phyloP scores from a whole-genome alignment of 2,113 vertebrate species.

The Collichthys lucidus region DNA sequence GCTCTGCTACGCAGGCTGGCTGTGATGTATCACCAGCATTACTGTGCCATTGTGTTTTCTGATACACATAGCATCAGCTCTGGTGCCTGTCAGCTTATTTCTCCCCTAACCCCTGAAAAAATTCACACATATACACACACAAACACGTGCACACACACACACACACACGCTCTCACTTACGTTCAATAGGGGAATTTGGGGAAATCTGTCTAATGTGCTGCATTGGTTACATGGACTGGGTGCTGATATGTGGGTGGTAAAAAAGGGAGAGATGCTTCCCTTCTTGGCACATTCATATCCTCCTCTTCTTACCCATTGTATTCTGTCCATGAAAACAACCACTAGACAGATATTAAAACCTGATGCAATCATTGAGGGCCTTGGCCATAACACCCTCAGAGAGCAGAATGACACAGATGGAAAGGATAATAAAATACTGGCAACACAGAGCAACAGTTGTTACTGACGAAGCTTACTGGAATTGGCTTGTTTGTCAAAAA shows the following conservation, averaged over 20 bases:
- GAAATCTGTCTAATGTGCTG: slow-evolving; percentile 37
- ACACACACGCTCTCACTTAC: neutral
- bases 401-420: slow-evolving; percentile 45
- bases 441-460: slow-evolving; percentile 15
- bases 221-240: slow-evolving; percentile 15
- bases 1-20: slow-evolving; percentile 36
- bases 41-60: slow-evolving; percentile 47
- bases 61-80: slow-evolving; percentile 39
- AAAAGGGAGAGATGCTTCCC: slow-evolving; percentile 56
- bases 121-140: neutral
- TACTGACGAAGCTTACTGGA: slow-evolving; percentile 13
- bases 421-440: slow-evolving; percentile 38
- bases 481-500: slow-evolving; percentile 8
- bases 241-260: slow-evolving; percentile 42
- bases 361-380: slow-evolving; percentile 55
- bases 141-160: neutral
- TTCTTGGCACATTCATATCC: slow-evolving; percentile 54
- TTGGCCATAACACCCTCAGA: slow-evolving; percentile 22
- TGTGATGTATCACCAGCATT: slow-evolving; percentile 62
- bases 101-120: slow-evolving; percentile 15
- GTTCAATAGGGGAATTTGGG: slow-evolving; percentile 9
- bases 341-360: slow-evolving; percentile 65
- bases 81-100: slow-evolving; percentile 46
- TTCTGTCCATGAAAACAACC: slow-evolving; percentile 46
- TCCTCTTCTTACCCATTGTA: slow-evolving; percentile 35